Evolutionary conservation across 2,888 invertebrate species (phyloP).

Genomic region (Dynastes maya): DNA sequence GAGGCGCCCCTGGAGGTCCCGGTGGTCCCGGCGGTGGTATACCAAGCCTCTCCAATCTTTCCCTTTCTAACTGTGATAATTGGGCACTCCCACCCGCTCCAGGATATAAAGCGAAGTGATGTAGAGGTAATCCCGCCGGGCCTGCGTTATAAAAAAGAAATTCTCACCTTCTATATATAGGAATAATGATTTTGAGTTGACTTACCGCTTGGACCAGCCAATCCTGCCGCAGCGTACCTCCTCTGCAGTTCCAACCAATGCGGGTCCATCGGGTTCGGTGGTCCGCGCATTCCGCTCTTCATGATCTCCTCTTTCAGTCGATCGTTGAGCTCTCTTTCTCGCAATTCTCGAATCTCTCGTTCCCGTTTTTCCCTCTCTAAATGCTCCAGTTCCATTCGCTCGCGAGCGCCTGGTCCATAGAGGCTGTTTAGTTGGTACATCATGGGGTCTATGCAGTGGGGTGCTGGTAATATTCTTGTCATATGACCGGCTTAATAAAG

Average conservation of each 20-base stretch:
- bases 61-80: slow-evolving; percentile 88
- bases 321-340: slow-evolving; percentile 87
- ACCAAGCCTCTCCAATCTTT: slow-evolving; percentile 88
- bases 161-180: neutral
- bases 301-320: slow-evolving; percentile 91
- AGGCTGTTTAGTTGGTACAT: slow-evolving; percentile 85
- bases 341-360: slow-evolving; percentile 84
- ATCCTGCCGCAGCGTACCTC: slow-evolving; percentile 72
- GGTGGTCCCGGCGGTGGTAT: slow-evolving; percentile 77
- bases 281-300: slow-evolving; percentile 75
- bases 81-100: slow-evolving; percentile 77
- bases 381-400: slow-evolving; percentile 78
- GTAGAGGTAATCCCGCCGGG: slow-evolving; percentile 74
- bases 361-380: slow-evolving; percentile 82
- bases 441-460: slow-evolving; percentile 86
- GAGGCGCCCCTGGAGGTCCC: slow-evolving; percentile 73
- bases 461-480: slow-evolving; percentile 70
- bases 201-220: slow-evolving; percentile 67
- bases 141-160: slow-evolving; percentile 43
- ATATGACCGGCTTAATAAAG: slow-evolving; percentile 60
- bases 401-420: slow-evolving; percentile 79
- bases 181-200: neutral
- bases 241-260: slow-evolving; percentile 92
- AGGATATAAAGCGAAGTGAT: slow-evolving; percentile 84
- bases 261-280: slow-evolving; percentile 76